Base-by-base conservation (phyloP, 2,797 vertebrate genomes). In the Mormyrus proboscirostris region DNA sequence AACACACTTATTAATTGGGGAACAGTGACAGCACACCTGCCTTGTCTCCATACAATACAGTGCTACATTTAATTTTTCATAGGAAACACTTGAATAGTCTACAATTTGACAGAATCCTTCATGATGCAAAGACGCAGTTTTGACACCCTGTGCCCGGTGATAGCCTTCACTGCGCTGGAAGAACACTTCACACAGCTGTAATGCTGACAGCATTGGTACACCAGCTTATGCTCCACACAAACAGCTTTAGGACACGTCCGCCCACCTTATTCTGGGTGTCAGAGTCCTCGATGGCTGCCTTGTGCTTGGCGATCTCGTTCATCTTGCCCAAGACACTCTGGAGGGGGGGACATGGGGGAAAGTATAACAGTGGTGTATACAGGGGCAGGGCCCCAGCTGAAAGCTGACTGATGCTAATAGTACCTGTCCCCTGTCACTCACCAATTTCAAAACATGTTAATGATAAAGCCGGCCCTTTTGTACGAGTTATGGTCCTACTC, bases 301-400 rank as follows among this genome's bases (percentile, higher is more conserved):
- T 99, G 94, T 99, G 96, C 93, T 98, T 98, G 62, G 97, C 97
- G 0, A 98, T 98, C 93, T 99, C 98, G 88, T 99, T 99, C 96
- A 98, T 97, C 92, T 99, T 99, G 19, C 97, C 98, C 89, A 99
- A 95, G 90, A 99, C 97, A 83, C 98, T 98, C 98, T 99, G 90
- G 82, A 9, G 90, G 90, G 57, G 51, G 79, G n/a, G 90, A 90
- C 55, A 44, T 89, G 73, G 29, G 89, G 84, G 90, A 22, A 89
- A 86, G 86, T 22, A 38, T 25, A 22, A 86, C 25, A 85, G 29
- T 49, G 89, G 29, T 38, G 25, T 69, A 69, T 14, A 69, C 9
- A 65, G 9, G 59, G 22, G 9, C 59, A 4, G 9, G 22, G 59
- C 59, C 59, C 59, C 22, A 69, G 62, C 25, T 29, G 62, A 12